Percentiles rank a stretch among this genome's conserved stretches.
These are phyloP conservation scores for Rhamphomyia laevipes DNA, from an alignment of 2,888 invertebrate species.

Conservation along the genomic window DNA sequence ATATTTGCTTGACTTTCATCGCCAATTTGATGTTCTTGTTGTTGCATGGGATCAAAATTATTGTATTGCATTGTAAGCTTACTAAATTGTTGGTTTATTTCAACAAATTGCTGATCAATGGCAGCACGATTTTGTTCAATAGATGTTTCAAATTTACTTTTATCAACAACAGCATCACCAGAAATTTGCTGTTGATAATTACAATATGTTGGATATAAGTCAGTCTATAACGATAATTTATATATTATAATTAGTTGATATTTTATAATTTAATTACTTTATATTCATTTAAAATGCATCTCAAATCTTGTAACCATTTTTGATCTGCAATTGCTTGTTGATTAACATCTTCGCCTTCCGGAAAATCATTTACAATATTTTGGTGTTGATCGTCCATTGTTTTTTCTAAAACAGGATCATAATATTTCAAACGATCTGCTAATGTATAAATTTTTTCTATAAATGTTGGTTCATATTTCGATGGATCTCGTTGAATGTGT, in stretches of 20 bases:
- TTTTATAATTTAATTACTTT: conserved; percentile 16
- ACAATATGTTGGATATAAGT: neutral
- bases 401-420: conserved; percentile 45
- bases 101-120: conserved; percentile 34
- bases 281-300: conserved; percentile 22
- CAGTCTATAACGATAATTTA: too few species aligned
- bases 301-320: conserved; percentile 34
- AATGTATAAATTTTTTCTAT: conserved; percentile 42
- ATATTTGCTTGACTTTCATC: neutral
- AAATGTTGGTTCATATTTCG: conserved; percentile 40
- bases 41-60: conserved; percentile 9
- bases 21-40: conserved; percentile 2
- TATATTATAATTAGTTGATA: conserved; percentile 14
- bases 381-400: conserved; percentile 29
- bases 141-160: conserved; percentile 6
- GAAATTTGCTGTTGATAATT: neutral
- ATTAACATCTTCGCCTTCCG: conserved; percentile 21
- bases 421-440: conserved; percentile 53
- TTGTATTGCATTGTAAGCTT: conserved; percentile 33
- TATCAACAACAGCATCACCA: conserved; percentile 1
- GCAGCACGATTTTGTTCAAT: conserved; percentile 9
- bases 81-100: conserved; percentile 34
- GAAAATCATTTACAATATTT: conserved; percentile 24
- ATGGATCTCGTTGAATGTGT: conserved; percentile 49
- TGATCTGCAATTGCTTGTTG: conserved; percentile 26